These are phyloP conservation scores for Melanaphis sacchari DNA, from an alignment of 1,140 invertebrate species.

Conservation along the genomic window DNA sequence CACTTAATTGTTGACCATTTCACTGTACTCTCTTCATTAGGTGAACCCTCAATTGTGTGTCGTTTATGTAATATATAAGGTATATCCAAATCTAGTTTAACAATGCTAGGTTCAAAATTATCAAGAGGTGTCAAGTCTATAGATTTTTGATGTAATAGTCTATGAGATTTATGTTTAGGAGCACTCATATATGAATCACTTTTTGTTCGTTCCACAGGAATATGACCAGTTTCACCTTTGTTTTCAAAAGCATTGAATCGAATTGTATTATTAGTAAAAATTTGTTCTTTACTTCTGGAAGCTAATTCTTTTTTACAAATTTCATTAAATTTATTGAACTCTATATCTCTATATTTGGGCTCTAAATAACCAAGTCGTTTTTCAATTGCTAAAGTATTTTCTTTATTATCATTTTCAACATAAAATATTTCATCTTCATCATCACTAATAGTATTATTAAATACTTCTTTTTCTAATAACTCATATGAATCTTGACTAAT, in stretches of 20 bases:
- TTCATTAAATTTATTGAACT: slow-evolving; percentile 63
- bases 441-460: slow-evolving; percentile 66
- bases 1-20: slow-evolving; percentile 58
- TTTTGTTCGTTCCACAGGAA: slow-evolving; percentile 77
- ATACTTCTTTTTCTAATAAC: slow-evolving; percentile 74
- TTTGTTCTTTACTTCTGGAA: slow-evolving; percentile 52
- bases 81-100: slow-evolving; percentile 73
- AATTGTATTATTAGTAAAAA: slow-evolving; percentile 46
- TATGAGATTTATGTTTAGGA: slow-evolving; percentile 67
- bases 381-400: slow-evolving; percentile 61
- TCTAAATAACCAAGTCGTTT: slow-evolving; percentile 62
- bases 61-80: slow-evolving; percentile 83
- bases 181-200: slow-evolving; percentile 75
- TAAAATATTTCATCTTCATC: slow-evolving; percentile 69
- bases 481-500: slow-evolving; percentile 89
- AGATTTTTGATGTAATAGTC: slow-evolving; percentile 77
- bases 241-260: slow-evolving; percentile 55
- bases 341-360: slow-evolving; percentile 61
- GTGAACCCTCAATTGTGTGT: slow-evolving; percentile 81
- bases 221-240: slow-evolving; percentile 59
- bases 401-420: slow-evolving; percentile 67
- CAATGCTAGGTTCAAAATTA: slow-evolving; percentile 54
- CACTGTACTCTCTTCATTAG: slow-evolving; percentile 62
- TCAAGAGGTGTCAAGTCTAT: slow-evolving; percentile 80
- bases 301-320: slow-evolving; percentile 62